Conservation (phyloP, 2,888 invertebrate species). For the Drosophila merina region DNA sequence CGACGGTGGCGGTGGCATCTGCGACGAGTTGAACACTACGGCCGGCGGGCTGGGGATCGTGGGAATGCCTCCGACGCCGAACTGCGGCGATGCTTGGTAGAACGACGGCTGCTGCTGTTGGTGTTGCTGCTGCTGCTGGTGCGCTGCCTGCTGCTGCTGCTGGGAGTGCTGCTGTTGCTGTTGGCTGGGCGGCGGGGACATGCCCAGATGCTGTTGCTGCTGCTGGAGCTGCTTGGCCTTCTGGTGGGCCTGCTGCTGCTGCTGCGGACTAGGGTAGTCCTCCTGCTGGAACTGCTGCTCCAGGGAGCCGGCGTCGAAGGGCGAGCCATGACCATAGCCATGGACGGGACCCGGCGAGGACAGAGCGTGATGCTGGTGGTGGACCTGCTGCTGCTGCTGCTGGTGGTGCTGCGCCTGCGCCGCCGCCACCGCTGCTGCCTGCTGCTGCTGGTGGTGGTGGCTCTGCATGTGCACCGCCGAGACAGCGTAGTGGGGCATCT, state of each 20-base stretch:
- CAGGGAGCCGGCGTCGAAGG: conserved; percentile 84
- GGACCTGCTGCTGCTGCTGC: conserved; percentile 69
- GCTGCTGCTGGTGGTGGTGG: conserved; percentile 77
- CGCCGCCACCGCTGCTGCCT: conserved; percentile 61
- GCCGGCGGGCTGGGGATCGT: conserved; percentile 94
- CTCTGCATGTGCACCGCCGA: conserved; percentile 82
- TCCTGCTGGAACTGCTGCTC: conserved; percentile 84
- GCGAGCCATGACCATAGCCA: conserved; percentile 78
- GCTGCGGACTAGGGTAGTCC: conserved; percentile 71
- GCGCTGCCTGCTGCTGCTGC: conserved; percentile 79
- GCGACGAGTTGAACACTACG: conserved; percentile 90
- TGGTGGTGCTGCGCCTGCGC: conserved; percentile 82
- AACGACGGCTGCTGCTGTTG: conserved; percentile 81
- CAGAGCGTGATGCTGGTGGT: conserved; percentile 80
- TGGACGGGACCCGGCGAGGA: conserved; percentile 82
- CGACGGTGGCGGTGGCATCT: conserved; percentile 86
- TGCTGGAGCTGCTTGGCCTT: conserved; percentile 75
- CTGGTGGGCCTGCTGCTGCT: conserved; percentile 59
- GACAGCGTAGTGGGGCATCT: conserved; percentile 80
- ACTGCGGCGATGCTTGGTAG: conserved; percentile 89
- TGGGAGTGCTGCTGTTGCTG: conserved; percentile 87
- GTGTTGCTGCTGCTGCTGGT: conserved; percentile 85
- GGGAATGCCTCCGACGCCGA: conserved; percentile 91
- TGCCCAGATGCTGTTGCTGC: conserved; percentile 83
- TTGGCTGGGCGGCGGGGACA: conserved; percentile 85